These are phyloP conservation scores for Emydoidea blandingii DNA, from an alignment of 2,797 vertebrate species.

Conservation along the genomic window DNA sequence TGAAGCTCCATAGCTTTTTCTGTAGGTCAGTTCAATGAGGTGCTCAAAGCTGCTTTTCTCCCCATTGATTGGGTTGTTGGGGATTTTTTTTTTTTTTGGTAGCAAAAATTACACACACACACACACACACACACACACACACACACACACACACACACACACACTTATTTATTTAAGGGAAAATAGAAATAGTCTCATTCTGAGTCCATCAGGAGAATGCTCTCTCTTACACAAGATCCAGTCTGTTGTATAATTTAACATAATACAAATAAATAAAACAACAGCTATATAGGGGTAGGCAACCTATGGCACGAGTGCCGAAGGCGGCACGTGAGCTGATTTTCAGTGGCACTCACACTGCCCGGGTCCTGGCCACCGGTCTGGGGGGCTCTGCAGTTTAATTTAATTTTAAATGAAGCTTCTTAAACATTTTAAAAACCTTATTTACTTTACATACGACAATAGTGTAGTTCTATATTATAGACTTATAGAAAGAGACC, in stretches of 20 bases:
- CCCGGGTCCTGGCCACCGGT: too few relatives aligned
- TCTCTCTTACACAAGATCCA: not conserved
- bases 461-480: too few relatives aligned
- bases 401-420: too few relatives aligned
- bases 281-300: not conserved
- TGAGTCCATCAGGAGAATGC: not conserved
- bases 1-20: slow-evolving; percentile 68
- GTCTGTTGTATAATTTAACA: not conserved
- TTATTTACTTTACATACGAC: too few relatives aligned
- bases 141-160: not conserved
- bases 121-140: not conserved
- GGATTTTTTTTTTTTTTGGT: not conserved
- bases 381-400: too few relatives aligned
- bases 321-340: too few relatives aligned
- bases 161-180: not conserved
- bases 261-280: not conserved
- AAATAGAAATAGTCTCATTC: not conserved
- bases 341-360: too few relatives aligned
- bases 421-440: too few relatives aligned
- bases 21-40: slow-evolving; percentile 74
- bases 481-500: too few relatives aligned
- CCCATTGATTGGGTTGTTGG: slow-evolving; percentile 64
- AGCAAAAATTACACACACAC: slow-evolving; percentile 28
- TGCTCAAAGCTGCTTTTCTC: slow-evolving; percentile 67
- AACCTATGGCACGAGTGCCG: too few relatives aligned